phyloP scores from a whole-genome alignment of 2,113 vertebrate species.

The Neogale vison region DNA sequence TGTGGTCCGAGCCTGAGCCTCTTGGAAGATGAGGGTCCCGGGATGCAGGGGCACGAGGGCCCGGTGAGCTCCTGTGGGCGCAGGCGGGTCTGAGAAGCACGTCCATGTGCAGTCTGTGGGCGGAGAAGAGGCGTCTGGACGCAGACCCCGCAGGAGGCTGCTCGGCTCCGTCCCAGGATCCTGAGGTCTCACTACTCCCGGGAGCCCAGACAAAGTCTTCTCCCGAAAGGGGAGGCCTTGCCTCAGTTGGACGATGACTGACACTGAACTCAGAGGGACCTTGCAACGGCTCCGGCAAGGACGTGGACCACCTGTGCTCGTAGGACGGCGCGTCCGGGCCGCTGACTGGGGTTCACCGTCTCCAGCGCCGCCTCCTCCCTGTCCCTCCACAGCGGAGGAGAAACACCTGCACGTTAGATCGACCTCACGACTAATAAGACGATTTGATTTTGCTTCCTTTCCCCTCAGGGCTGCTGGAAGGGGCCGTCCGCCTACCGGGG shows the following conservation, averaged over 20 bases:
- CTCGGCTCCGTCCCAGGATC: fast-evolving
- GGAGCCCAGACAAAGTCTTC: no score
- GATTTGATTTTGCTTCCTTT: no score
- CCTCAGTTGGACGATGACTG: fast-evolving
- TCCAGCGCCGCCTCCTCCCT: fast-evolving
- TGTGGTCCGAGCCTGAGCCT: not conserved
- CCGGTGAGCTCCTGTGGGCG: fast-evolving
- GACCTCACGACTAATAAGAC: not conserved
- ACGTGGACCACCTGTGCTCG: no score
- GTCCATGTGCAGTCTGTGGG: fast-evolving
- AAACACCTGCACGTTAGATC: fast-evolving
- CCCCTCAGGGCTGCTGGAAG: fast-evolving
- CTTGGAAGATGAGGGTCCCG: fast-evolving
- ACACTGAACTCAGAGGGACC: not conserved
- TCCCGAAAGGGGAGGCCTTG: not conserved
- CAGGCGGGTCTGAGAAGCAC: not conserved
- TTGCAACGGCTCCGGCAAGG: not conserved
- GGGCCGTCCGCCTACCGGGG: fast-evolving
- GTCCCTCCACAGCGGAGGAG: fast-evolving
- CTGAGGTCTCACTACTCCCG: not conserved
- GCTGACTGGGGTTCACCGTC: fast-evolving
- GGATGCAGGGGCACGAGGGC: fast-evolving
- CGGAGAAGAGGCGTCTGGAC: fast-evolving
- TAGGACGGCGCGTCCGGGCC: not conserved
- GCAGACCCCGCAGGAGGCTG: fast-evolving